Base-by-base conservation (phyloP, 1,140 invertebrate genomes). In the Brachionus sp. region DNA sequence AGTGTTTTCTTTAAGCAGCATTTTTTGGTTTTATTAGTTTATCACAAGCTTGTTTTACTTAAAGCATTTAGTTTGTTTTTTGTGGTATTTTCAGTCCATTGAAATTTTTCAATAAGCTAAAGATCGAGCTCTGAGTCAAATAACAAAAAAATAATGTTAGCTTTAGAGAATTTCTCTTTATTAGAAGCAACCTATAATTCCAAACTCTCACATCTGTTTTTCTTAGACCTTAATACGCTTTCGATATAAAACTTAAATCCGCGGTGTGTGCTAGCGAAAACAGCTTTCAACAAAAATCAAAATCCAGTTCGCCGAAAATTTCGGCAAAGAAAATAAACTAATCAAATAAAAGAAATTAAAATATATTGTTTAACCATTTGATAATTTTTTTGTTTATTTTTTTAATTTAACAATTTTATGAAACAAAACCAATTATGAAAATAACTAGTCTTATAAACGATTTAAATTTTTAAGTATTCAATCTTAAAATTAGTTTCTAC, bases 11-110 rank as follows among this genome's bases (percentile, higher is more conserved):
- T n/a, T 57, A 57, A 57, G 50, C 16, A 39, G 35, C n/a, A 19
- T 70, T 70, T 64, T 70, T 70, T 39, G 33, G 16, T 33, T 37
- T 37, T 70, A 37, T 70, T 37, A 70, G 66, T 70, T 70, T 70
- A 37, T 70, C 66, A 37, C 37, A 37, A 39, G 66, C 37, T 70
- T 37, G 37, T 70, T 70, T 37, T 12, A 66, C 25, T 37, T 70
- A 37, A 39, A 70, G 35, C 33, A 39, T 70, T 70, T 39, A 39
- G 33, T 70, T 37, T 70, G 29, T 66, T 66, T 37, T 70, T 39
- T 19, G 35, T 70, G 66, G 66, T 33, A 70, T 70, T 70, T 70
- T 37, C 66, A 70, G 66, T 39, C 37, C 66, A 70, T 37, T 70
- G 66, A 70, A 70, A 70, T n/a, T 70, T 70, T 70, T 39, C 16